These are phyloP conservation scores for Adela reaumurella DNA, from an alignment of 2,888 invertebrate species.

Conservation along the genomic window DNA sequence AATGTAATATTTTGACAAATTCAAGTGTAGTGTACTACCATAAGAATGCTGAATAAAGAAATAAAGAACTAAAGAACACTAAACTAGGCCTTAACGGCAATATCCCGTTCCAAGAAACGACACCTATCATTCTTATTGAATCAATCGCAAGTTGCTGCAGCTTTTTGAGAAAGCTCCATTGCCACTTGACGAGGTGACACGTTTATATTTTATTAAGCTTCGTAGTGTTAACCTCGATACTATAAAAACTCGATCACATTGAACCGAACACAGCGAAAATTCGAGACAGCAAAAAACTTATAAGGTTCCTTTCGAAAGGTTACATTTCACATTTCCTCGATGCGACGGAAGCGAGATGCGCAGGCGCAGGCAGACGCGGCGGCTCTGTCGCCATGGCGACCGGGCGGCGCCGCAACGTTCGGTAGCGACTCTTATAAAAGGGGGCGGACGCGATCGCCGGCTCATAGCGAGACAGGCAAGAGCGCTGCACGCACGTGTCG, in stretches of 20 bases:
- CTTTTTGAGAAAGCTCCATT: too few relatives aligned
- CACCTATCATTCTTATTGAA: too few relatives aligned
- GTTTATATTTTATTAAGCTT: not conserved
- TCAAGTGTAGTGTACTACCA: too few relatives aligned
- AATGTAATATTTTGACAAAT: too few relatives aligned
- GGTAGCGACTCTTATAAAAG: not conserved
- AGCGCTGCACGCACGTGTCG: not conserved
- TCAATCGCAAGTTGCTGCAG: too few relatives aligned
- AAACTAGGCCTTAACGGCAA: too few relatives aligned
- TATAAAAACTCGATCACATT: not conserved
- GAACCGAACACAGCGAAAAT: not conserved
- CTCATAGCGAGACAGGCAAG: not conserved
- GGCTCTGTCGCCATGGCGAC: conserved; percentile 45
- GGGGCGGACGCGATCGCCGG: not conserved
- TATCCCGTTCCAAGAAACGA: too few relatives aligned
- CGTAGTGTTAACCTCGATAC: not conserved
- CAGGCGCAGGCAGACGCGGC: conserved; percentile 32
- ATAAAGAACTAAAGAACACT: too few relatives aligned
- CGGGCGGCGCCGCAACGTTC: conserved; percentile 15
- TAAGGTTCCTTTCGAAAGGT: not conserved
- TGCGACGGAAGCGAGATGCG: conserved; percentile 15
- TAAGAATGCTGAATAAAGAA: too few relatives aligned
- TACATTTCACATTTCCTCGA: not conserved
- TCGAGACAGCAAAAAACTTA: not conserved
- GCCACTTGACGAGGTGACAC: too few relatives aligned